Base-by-base conservation (phyloP, 2,888 invertebrate species). In the Pachycephus smyrnensis region DNA sequence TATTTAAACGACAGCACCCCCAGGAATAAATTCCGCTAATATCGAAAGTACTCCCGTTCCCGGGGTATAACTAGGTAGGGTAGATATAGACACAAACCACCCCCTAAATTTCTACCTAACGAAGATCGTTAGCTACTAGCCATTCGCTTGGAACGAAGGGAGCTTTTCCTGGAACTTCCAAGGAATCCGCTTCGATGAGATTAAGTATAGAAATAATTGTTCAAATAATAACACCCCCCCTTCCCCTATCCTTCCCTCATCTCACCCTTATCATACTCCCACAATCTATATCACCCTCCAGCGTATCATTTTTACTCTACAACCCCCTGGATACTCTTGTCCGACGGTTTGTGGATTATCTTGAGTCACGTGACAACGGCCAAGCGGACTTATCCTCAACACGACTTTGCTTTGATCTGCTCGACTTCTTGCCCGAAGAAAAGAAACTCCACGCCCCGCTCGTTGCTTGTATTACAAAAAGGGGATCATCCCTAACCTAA, bases 211-310 rank as follows among this genome's bases (percentile, higher is more conserved):
- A 55, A 9, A 23, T 23, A 6, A 1, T 40, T 23, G 4, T 23
- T 23, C 55, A 6, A 15, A 23, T 23, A 9, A 9, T 23, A 23
- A n/a, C n/a, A n/a, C n/a, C n/a, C n/a, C n/a, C n/a, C 23, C 23
- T 15, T 2, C 0, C 55, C 23, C 1, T 15, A 15, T 1, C 23
- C 6, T 6, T 0, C 0, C 6, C 6, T 0, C 0, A 1, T 1
- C 2, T 23, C 55, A 9, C 23, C 23, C 55, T 9, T 9, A 40
- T 40, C 40, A 15, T 2, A 23, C 23, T 55, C 55, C 9, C 55
- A 15, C 1, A 12, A 15, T 4, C 15, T 40, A 4, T 40, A 9
- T 55, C 55, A 9, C 9, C 55, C 23, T 15, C 2, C 15, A 1
- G 4, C 33, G 3, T 55, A 23, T 23, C 23, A 9, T 55, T 55